Conservation (phyloP, 2,888 invertebrate genomes). For the Alentia gelatinosa region DNA sequence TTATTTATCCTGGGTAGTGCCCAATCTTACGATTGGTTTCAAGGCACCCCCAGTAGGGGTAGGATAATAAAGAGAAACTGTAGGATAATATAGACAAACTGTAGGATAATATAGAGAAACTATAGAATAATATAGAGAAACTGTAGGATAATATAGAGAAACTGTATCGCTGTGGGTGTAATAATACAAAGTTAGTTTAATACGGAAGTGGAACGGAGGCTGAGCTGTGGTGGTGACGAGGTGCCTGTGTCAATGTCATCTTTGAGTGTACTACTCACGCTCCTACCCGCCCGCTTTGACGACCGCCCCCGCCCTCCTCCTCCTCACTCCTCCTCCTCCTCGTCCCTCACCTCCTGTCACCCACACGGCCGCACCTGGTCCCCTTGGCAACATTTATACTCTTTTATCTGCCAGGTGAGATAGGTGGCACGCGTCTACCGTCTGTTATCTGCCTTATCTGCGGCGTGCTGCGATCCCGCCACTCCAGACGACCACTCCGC, state of each 20-base stretch:
- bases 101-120: no score
- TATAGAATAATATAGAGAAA: no score
- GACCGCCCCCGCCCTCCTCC: background rate
- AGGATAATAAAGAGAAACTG: no score
- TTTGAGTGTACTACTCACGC: background rate
- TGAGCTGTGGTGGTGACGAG: background rate
- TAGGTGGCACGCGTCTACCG: background rate
- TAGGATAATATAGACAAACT: no score
- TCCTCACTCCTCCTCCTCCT: background rate
- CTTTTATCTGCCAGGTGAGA: constrained; percentile 20
- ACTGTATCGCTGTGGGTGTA: no score
- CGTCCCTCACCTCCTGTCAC: background rate
- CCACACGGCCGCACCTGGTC: background rate
- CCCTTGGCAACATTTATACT: background rate
- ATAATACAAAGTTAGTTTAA: no score
- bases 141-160: no score
- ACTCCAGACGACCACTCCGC: background rate
- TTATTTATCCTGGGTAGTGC: no score
- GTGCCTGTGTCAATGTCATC: background rate
- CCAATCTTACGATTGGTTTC: no score
- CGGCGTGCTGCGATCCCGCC: background rate
- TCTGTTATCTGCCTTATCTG: background rate
- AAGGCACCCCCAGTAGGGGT: no score
- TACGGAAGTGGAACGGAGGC: no score
- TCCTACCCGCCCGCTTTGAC: background rate